A percentile compares a stretch with the other conserved stretches of the same genome.
Conservation (phyloP, 2,113 vertebrate species). For the Phyllopteryx taeniolatus region DNA sequence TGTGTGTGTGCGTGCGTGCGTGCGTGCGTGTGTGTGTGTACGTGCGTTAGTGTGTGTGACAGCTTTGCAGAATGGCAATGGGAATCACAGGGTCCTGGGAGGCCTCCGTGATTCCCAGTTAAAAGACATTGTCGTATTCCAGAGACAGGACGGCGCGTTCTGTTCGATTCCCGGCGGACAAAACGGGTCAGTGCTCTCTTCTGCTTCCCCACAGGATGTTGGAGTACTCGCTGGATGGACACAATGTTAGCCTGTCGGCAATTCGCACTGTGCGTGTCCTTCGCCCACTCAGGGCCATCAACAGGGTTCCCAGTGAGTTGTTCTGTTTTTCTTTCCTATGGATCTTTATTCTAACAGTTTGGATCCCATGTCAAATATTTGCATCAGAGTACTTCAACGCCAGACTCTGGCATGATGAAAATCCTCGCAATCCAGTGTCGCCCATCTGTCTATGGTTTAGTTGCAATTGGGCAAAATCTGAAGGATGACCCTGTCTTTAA, state of each 20-base stretch:
- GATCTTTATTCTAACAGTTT: neutral
- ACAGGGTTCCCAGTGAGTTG: constrained; percentile 95
- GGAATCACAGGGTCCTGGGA: constrained; percentile 43
- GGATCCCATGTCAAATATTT: neutral
- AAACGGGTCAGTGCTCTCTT: constrained; percentile 26
- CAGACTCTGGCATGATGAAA: neutral
- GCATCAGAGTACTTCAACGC: neutral
- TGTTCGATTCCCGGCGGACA: constrained; percentile 41
- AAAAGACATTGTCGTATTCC: constrained; percentile 46
- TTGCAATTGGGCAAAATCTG: constrained; percentile 2
- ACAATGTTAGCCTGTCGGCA: constrained; percentile 95
- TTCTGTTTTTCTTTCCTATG: neutral
- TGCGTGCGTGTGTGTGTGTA: neutral
- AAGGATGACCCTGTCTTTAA: no score
- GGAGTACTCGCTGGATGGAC: constrained; percentile 96
- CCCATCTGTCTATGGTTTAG: no score
- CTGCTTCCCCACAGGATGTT: constrained; percentile 81
- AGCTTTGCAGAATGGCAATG: constrained; percentile 61
- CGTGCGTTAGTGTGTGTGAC: neutral
- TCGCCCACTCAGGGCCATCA: constrained; percentile 94
- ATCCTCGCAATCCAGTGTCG: no score
- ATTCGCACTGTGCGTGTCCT: constrained; percentile 95
- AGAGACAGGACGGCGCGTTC: constrained; percentile 22
- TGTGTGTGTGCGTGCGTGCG: constrained; percentile 5
- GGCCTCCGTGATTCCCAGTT: constrained; percentile 56